Evolutionary conservation across 2,888 invertebrate genomes (phyloP).

Genomic region (Athalia cordata): DNA sequence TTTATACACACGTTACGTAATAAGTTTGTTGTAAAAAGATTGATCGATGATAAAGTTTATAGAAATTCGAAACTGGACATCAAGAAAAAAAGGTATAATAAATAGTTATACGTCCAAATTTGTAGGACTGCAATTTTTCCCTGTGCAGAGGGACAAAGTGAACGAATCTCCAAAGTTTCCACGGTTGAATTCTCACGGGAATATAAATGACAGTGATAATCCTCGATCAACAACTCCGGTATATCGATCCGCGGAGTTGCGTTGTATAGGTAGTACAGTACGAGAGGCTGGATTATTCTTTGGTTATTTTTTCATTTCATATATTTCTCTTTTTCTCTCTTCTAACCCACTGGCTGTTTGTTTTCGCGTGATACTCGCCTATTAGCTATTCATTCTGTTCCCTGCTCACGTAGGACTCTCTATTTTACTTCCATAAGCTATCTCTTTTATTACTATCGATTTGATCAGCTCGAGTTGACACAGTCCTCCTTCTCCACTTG

Average conservation of each 20-base stretch:
- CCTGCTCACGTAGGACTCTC: slow-evolving; percentile 11
- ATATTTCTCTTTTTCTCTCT: slow-evolving; percentile 14
- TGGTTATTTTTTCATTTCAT: no score
- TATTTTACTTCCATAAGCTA: slow-evolving; percentile 33
- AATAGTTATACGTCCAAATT: no score
- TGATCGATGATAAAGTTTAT: no score
- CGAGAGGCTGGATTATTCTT: background rate
- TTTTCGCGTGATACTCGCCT: slow-evolving; percentile 30
- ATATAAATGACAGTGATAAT: background rate
- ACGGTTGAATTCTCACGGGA: no score
- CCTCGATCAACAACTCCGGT: background rate
- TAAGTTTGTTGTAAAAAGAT: no score
- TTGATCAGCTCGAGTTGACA: slow-evolving; percentile 39
- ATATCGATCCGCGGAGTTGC: background rate
- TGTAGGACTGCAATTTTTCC: no score
- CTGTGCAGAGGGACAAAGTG: no score
- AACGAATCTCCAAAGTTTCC: no score
- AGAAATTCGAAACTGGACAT: no score
- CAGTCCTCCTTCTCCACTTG: background rate
- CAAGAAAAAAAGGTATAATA: no score
- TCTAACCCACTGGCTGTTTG: slow-evolving; percentile 11
- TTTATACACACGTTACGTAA: no score
- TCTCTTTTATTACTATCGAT: slow-evolving; percentile 44
- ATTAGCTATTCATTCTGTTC: slow-evolving; percentile 38
- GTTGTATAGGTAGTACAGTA: background rate